Percentiles rank a stretch among this genome's conserved stretches.
These are phyloP conservation scores for Lucilia cuprina DNA, from an alignment of 1,140 invertebrate genomes.

Conservation along the genomic window DNA sequence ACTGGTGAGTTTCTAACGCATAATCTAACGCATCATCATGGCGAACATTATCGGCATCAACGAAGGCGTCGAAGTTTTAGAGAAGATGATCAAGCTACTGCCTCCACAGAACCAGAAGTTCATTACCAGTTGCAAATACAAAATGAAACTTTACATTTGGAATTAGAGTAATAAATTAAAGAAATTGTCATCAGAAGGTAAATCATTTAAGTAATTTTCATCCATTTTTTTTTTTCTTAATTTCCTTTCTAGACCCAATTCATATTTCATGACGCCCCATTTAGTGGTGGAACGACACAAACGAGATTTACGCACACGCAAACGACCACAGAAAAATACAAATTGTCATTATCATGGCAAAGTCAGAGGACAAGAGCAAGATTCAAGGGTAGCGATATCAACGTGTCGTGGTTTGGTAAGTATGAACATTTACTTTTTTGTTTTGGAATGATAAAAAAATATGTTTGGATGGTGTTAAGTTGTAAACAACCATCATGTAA, in stretches of 20 bases:
- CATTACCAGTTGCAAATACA: conserved; percentile 69
- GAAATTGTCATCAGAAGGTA: neutral
- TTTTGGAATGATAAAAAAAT: neutral
- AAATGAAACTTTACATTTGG: conserved; percentile 66
- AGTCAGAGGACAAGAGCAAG: conserved; percentile 69
- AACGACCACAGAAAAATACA: conserved; percentile 62
- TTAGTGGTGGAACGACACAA: conserved; percentile 76
- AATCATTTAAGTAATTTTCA: neutral
- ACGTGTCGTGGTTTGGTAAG: conserved; percentile 85
- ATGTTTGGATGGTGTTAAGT: neutral
- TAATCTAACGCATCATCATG: conserved; percentile 66
- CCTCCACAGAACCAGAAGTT: conserved; percentile 45
- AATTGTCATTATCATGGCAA: conserved; percentile 80
- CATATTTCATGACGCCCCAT: conserved; percentile 72
- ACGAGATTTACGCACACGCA: conserved; percentile 65
- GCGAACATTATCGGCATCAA: conserved; percentile 46
- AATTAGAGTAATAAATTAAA: conserved; percentile 52
- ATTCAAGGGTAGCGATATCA: conserved; percentile 77
- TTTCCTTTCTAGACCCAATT: conserved; percentile 65
- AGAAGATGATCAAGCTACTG: conserved; percentile 19
- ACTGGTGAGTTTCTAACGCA: conserved; percentile 67
- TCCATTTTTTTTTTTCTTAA: neutral
- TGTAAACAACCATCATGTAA: neutral
- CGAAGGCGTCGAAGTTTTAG: conserved; percentile 30
- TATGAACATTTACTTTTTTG: conserved; percentile 58